phyloP scores from a whole-genome alignment of 2,888 invertebrate species.

The Epistrophe grossulariae region DNA sequence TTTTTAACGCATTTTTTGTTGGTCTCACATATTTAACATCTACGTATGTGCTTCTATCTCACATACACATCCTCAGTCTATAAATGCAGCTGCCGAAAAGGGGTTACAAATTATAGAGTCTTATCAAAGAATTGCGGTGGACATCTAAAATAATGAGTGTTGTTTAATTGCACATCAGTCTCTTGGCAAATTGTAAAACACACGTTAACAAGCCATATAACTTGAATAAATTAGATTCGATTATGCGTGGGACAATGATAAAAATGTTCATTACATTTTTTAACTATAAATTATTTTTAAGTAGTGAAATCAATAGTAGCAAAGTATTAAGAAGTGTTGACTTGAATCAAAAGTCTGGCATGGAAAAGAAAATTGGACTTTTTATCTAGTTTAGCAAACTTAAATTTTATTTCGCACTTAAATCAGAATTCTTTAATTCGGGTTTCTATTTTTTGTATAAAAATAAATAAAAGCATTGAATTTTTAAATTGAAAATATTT shows the following conservation, averaged over 20 bases:
- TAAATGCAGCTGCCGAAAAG: conserved; percentile 22
- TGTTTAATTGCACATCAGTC: conserved; percentile 40
- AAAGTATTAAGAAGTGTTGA: too few species aligned
- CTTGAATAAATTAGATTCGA: not conserved
- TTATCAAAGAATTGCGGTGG: conserved; percentile 36
- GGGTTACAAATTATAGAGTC: conserved; percentile 3
- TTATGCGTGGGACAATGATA: not conserved
- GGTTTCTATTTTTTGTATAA: too few species aligned
- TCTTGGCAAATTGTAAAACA: conserved; percentile 31
- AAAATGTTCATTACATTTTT: not conserved
- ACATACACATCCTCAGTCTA: not conserved
- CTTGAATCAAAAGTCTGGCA: too few species aligned
- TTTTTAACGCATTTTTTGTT: not conserved
- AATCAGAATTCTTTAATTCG: too few species aligned
- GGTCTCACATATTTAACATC: conserved; percentile 1
- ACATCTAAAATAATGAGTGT: conserved; percentile 33
- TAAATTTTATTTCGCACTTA: too few species aligned
- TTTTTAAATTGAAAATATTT: too few species aligned
- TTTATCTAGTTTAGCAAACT: too few species aligned
- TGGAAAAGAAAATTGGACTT: too few species aligned
- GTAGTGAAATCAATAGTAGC: not conserved
- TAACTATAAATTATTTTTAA: too few species aligned
- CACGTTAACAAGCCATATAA: conserved; percentile 2
- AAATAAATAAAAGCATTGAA: too few species aligned
- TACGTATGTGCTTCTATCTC: not conserved